Conservation (phyloP, 2,888 invertebrate genomes). For the Steinernema hermaphroditum region DNA sequence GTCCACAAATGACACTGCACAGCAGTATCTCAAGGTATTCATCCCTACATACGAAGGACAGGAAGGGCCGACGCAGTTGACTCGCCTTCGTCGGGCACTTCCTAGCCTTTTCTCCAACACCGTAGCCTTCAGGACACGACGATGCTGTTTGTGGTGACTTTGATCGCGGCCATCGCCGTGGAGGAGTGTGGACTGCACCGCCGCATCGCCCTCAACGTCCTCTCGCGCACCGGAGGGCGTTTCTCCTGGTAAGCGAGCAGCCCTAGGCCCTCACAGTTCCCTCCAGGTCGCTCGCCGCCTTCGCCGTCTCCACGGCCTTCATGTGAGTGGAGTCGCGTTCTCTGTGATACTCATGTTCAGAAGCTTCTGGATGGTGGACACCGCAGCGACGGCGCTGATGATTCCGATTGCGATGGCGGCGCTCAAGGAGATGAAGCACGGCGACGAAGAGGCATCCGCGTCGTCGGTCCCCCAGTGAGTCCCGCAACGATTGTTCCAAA, state of each 20-base stretch:
- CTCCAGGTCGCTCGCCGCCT: conserved; percentile 52
- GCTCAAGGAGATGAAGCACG: conserved; percentile 74
- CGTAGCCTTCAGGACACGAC: conserved; percentile 49
- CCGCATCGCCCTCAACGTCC: conserved; percentile 51
- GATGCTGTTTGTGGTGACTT: conserved; percentile 51
- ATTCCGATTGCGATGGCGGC: conserved; percentile 86
- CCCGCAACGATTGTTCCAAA: too few relatives aligned
- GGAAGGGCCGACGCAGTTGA: too few relatives aligned
- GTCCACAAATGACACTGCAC: conserved; percentile 45
- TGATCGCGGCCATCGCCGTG: conserved; percentile 52
- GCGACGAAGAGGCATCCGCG: conserved; percentile 11
- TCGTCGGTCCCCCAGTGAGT: too few relatives aligned
- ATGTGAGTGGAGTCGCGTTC: conserved; percentile 42
- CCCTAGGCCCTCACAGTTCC: background rate
- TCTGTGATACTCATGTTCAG: conserved; percentile 32
- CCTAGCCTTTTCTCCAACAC: too few relatives aligned
- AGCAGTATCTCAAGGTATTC: conserved; percentile 55
- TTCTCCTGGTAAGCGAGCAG: conserved; percentile 44
- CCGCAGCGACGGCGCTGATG: conserved; percentile 79
- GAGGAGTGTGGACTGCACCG: conserved; percentile 54
- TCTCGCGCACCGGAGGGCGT: conserved; percentile 49
- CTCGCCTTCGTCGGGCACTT: too few relatives aligned
- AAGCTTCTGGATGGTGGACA: conserved; percentile 66
- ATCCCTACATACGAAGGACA: too few relatives aligned
- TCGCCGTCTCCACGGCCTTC: conserved; percentile 54